Conservation (phyloP, 2,797 vertebrate genomes). For the Mus caroli region DNA sequence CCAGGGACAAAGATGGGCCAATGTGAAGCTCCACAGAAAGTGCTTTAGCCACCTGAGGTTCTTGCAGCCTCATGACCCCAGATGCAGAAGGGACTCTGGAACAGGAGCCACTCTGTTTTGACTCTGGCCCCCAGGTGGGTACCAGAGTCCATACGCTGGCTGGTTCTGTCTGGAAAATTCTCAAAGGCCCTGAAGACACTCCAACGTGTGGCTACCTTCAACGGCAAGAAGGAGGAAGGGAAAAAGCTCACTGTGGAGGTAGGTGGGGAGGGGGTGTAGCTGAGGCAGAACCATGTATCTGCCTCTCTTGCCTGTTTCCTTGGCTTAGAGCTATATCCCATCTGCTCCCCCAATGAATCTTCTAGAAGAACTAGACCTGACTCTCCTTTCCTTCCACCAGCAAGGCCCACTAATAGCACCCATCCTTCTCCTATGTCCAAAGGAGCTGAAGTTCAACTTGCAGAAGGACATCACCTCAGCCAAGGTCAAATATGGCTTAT, state of each 20-base stretch:
- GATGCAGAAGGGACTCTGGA: not conserved
- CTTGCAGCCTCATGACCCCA: not conserved
- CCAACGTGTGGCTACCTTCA: slow-evolving; percentile 80
- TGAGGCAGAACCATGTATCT: not conserved
- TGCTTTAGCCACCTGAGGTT: not conserved
- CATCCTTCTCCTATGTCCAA: slow-evolving; percentile 1
- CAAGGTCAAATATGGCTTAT: slow-evolving; percentile 65
- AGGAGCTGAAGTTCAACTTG: slow-evolving; percentile 83
- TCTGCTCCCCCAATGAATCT: not conserved
- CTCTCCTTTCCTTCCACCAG: not conserved
- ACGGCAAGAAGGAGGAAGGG: slow-evolving; percentile 82
- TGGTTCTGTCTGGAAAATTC: slow-evolving; percentile 80
- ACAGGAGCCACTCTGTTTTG: not conserved
- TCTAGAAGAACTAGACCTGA: not conserved
- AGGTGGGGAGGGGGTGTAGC: not conserved
- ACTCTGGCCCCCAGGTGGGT: slow-evolving; percentile 82
- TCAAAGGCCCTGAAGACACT: slow-evolving; percentile 80
- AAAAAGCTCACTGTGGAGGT: slow-evolving; percentile 84
- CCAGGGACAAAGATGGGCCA: slow-evolving; percentile 41
- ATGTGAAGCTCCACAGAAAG: not conserved
- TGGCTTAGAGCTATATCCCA: not conserved
- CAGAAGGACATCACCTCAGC: slow-evolving; percentile 81
- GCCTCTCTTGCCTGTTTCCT: not conserved
- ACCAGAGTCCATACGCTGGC: slow-evolving; percentile 86
- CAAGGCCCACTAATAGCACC: not conserved